Evolutionary conservation across 2,888 invertebrate species (phyloP), one percentile per base, ranked within the genome.

Genomic region (Chrysina gloriosa): DNA sequence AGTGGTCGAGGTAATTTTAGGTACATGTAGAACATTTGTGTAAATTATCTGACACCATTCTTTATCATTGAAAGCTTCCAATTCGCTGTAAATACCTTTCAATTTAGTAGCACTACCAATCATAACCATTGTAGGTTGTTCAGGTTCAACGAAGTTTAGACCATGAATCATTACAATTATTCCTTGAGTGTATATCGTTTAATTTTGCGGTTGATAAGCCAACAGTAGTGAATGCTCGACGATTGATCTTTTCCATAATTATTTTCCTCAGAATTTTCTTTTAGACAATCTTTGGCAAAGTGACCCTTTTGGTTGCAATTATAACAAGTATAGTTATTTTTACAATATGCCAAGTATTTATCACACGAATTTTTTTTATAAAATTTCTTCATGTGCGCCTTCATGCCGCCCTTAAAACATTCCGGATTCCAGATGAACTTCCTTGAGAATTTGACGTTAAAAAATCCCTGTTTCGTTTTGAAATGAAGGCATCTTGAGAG

Each of bases 341-440:
- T 39, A 14, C 39, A 39, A 4, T 39, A 14, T 9, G 11, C 2
- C 36, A 19, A 14, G 39, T 39, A 58, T 11, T 58, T 34, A 23
- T 21, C 58, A 39, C 47, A 23, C 9, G 71, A 65, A 42, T 65
- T 68, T 54, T n/a, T 50, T 39, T 52, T 66, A 50, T 69, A 70
- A 47, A 65, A 31, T 34, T 63, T 50, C 14, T 52, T 66, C 21
- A 64, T 42, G 50, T 72, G 69, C 1, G 68, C 69, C 21, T 47
- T 47, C 39, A 67, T 71, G 42, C 68, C 70, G 56, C 70, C 69
- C 21, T 67, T 69, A 52, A 68, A 63, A 67, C 70, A 72, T 16
- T 19, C 39, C 9, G 34, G 16, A 34, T 42, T 58, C n/a, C n/a
- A n/a, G n/a, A n/a, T n/a, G n/a, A n/a, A n/a, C n/a, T n/a, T n/a